phyloP scores from a whole-genome alignment of 2,888 invertebrate genomes.

The Volucella inanis region DNA sequence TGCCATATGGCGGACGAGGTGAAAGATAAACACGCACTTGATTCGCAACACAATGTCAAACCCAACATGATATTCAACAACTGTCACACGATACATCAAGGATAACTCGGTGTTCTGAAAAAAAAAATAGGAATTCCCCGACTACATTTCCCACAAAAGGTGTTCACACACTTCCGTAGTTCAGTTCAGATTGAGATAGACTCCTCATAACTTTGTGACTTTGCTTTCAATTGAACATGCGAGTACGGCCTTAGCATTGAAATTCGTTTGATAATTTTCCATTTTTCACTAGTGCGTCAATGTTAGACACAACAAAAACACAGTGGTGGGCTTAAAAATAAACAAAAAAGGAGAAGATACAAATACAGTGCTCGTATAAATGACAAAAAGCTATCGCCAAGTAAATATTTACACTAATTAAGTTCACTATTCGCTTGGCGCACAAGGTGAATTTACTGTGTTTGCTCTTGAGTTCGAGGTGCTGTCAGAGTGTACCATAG shows the following conservation, averaged over 20 bases:
- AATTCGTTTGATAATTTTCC: slow-evolving; percentile 23
- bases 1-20: slow-evolving; percentile 22
- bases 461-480: slow-evolving; percentile 63
- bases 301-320: slow-evolving; percentile 10
- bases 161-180: slow-evolving; percentile 10
- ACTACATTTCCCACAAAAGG: slow-evolving; percentile 31
- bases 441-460: slow-evolving; percentile 63
- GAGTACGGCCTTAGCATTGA: too few relatives aligned
- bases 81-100: slow-evolving; percentile 36
- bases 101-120: slow-evolving; percentile 24
- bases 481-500: slow-evolving; percentile 11
- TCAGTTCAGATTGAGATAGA: background rate
- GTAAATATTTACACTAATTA: slow-evolving; percentile 73
- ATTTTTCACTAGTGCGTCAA: slow-evolving; percentile 33
- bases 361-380: background rate
- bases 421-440: slow-evolving; percentile 58
- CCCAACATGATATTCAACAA: slow-evolving; percentile 2
- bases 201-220: background rate
- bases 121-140: background rate
- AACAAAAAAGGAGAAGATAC: slow-evolving; percentile 20
- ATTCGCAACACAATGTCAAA: slow-evolving; percentile 17
- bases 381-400: slow-evolving; percentile 37
- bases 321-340: background rate
- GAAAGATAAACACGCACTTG: slow-evolving; percentile 11
- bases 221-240: too few relatives aligned